Percentiles rank a stretch among this genome's conserved stretches.
These are phyloP conservation scores for Ianthella basta DNA, from an alignment of 37 sponge, comb jelly and placozoan species.

Conservation along the genomic window DNA sequence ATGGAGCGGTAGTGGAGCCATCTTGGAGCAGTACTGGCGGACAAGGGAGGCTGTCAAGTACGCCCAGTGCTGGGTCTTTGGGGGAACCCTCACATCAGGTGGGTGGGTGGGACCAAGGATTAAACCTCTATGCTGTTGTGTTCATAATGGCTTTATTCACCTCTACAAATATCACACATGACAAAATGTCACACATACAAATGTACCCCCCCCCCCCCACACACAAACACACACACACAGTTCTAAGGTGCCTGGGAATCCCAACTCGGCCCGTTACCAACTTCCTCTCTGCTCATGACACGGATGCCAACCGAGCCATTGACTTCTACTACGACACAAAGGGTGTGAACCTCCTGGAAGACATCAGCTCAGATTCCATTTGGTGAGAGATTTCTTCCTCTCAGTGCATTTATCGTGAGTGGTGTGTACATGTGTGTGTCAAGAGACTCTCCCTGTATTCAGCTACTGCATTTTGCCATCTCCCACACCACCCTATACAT, in stretches of 20 bases:
- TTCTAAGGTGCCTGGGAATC: constrained; percentile 70
- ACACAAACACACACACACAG: too few species aligned
- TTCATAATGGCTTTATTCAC: too few species aligned
- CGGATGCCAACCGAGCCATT: constrained; percentile 64
- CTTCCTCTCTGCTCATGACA: constrained; percentile 83
- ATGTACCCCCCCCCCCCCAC: background rate
- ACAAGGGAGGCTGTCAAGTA: constrained; percentile 69
- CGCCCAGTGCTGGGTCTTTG: constrained; percentile 87
- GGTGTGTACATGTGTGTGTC: too few species aligned
- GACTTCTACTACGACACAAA: constrained; percentile 69
- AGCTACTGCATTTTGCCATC: too few species aligned
- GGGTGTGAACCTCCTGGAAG: constrained; percentile 36
- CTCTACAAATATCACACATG: background rate
- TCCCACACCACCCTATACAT: too few species aligned
- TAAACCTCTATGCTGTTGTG: too few species aligned
- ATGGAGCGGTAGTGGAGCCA: constrained; percentile 77
- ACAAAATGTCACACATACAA: background rate
- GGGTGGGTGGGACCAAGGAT: background rate
- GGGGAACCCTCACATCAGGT: constrained; percentile 81
- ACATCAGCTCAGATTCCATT: constrained; percentile 69
- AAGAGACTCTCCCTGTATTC: too few species aligned
- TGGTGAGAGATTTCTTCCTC: constrained; percentile 65
- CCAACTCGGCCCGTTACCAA: constrained; percentile 76
- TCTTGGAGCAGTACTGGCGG: constrained; percentile 57
- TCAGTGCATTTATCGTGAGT: too few species aligned